phyloP scores from a whole-genome alignment of 1,140 invertebrate genomes.

The Eurosta solidaginis region DNA sequence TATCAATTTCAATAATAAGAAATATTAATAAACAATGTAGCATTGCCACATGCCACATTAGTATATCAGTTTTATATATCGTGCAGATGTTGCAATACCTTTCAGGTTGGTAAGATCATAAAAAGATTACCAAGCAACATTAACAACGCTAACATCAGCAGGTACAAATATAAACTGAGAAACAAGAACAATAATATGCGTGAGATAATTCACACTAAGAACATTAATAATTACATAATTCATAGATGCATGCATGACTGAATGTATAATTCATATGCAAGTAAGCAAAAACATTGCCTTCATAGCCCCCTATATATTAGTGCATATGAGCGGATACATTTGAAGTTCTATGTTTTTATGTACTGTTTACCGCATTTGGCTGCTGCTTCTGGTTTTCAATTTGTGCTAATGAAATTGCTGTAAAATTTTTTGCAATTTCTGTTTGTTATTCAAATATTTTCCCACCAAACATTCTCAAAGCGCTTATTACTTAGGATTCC shows the following conservation, averaged over 20 bases:
- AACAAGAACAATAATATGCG: constrained; percentile 5
- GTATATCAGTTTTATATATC: constrained; percentile 8
- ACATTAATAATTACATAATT: neutral
- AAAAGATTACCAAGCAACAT: neutral
- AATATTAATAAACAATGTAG: neutral
- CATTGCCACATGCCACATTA: constrained; percentile 22
- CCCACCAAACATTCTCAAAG: too few relatives aligned
- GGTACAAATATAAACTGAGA: neutral
- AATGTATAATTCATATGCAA: neutral
- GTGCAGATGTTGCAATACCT: too few relatives aligned
- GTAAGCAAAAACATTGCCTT: neutral
- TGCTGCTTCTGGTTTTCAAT: neutral
- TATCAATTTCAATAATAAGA: too few relatives aligned
- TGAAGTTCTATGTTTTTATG: neutral
- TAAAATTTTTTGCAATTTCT: too few relatives aligned
- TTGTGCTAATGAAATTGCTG: neutral
- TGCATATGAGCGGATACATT: neutral
- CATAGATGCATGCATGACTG: neutral
- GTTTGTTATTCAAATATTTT: too few relatives aligned
- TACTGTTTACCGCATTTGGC: neutral
- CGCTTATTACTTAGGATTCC: too few relatives aligned
- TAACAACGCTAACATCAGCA: neutral
- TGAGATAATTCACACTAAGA: constrained; percentile 9
- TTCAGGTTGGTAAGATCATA: neutral
- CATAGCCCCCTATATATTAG: neutral